Conservation (phyloP, 2,113 vertebrate species). For the Rhineura floridana region DNA sequence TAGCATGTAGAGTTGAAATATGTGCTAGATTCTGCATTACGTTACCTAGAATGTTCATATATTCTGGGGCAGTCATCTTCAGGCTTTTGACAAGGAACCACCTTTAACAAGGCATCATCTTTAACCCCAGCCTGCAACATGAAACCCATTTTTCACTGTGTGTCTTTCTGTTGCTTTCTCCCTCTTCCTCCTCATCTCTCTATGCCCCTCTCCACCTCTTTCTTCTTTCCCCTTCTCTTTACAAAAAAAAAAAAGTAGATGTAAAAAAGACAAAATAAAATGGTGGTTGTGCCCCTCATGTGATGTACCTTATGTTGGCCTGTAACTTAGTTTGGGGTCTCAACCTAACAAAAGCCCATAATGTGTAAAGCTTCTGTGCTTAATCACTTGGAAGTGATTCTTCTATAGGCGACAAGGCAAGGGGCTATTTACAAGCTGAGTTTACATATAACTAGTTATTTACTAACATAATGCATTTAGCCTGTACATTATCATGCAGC, state of each 20-base stretch:
- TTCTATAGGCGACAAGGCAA: neutral
- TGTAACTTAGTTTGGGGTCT: neutral
- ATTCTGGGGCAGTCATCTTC: neutral
- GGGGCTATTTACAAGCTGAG: neutral
- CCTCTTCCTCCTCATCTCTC: neutral
- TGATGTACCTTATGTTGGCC: neutral
- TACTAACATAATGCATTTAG: neutral
- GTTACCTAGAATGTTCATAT: neutral
- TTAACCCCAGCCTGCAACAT: neutral
- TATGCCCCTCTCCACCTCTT: too few relatives aligned
- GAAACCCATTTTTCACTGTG: neutral
- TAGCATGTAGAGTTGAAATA: neutral
- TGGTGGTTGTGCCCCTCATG: neutral
- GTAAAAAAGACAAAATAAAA: slow-evolving; percentile 4
- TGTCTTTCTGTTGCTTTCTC: neutral
- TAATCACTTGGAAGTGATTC: neutral
- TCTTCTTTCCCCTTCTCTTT: neutral
- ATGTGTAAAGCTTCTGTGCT: neutral
- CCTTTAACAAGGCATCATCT: neutral
- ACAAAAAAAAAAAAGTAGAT: slow-evolving; percentile 3
- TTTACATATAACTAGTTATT: neutral
- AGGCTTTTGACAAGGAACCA: neutral
- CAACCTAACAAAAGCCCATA: neutral
- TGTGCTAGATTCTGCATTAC: neutral
- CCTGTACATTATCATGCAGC: neutral